phyloP scores from a whole-genome alignment of 2,113 vertebrate genomes.

The Oryzias woworae region DNA sequence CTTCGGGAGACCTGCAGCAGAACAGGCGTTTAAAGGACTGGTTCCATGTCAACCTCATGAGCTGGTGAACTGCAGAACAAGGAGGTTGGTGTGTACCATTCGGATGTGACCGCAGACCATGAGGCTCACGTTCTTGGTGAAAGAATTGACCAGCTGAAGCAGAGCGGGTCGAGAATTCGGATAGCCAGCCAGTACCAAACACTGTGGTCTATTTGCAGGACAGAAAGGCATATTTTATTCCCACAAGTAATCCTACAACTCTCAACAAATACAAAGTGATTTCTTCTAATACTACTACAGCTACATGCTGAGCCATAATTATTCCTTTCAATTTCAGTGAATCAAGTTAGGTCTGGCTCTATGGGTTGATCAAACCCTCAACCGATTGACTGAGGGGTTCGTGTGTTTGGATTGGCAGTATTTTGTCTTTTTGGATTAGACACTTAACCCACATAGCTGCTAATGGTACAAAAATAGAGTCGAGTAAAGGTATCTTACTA shows the following conservation, averaged over 20 bases:
- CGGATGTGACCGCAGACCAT: slow-evolving; percentile 94
- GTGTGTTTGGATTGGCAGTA: too few relatives aligned
- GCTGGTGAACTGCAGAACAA: background rate
- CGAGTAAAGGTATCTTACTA: too few relatives aligned
- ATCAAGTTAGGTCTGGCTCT: too few relatives aligned
- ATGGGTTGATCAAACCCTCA: too few relatives aligned
- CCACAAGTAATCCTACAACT: too few relatives aligned
- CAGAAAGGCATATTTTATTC: background rate
- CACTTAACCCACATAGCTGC: background rate
- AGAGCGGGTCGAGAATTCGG: slow-evolving; percentile 92
- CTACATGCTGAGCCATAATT: too few relatives aligned
- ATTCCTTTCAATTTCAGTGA: too few relatives aligned
- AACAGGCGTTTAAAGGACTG: fast-evolving
- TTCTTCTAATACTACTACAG: too few relatives aligned
- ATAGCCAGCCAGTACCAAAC: slow-evolving; percentile 90
- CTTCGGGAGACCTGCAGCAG: slow-evolving; percentile 83
- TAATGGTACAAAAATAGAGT: background rate
- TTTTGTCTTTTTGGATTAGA: background rate
- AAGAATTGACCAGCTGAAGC: slow-evolving; percentile 90
- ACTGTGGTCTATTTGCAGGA: slow-evolving; percentile 85
- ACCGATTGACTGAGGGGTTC: too few relatives aligned
- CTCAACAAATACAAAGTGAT: too few relatives aligned
- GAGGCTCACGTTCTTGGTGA: slow-evolving; percentile 94
- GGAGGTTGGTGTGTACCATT: slow-evolving; percentile 73
- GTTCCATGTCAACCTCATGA: too few relatives aligned